Conservation (phyloP, 2,113 vertebrate species). For the Ciconia boyciana region DNA sequence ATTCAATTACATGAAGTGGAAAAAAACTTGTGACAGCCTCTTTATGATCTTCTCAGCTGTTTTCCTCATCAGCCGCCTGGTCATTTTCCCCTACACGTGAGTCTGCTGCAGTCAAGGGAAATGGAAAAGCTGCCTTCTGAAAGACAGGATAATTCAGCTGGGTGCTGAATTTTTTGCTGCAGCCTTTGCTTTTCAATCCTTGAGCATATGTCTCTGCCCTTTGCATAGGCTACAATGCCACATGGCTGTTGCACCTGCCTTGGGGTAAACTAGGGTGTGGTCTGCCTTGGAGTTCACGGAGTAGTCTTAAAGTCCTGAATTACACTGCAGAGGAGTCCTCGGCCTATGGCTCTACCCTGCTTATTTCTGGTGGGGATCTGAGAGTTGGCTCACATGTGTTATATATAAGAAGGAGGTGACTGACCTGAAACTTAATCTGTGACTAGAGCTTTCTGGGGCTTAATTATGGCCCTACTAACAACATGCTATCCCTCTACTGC, state of each 20-base stretch:
- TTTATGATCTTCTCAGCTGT: conserved; percentile 82
- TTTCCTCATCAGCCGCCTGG: conserved; percentile 82
- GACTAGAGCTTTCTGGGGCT: neutral
- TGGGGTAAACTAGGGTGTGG: neutral
- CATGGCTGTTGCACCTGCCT: neutral
- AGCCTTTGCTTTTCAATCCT: neutral
- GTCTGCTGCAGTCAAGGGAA: neutral
- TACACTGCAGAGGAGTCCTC: neutral
- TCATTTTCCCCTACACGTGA: conserved; percentile 84
- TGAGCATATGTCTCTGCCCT: neutral
- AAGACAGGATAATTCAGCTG: neutral
- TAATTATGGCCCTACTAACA: neutral
- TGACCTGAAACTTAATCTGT: neutral
- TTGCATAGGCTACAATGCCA: neutral
- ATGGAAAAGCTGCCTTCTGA: neutral
- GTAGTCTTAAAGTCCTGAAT: neutral
- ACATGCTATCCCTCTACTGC: neutral
- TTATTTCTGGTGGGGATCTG: neutral
- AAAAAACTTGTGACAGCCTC: conserved; percentile 77
- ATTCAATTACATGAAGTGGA: conserved; percentile 86
- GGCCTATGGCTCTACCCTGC: neutral
- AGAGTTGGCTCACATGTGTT: neutral
- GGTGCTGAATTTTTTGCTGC: neutral
- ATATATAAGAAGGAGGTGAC: neutral
- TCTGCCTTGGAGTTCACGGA: neutral